Evolutionary conservation across 2,797 vertebrate species (phyloP), one percentile per base, ranked within the genome.

Genomic region (Sebastes variabilis): DNA sequence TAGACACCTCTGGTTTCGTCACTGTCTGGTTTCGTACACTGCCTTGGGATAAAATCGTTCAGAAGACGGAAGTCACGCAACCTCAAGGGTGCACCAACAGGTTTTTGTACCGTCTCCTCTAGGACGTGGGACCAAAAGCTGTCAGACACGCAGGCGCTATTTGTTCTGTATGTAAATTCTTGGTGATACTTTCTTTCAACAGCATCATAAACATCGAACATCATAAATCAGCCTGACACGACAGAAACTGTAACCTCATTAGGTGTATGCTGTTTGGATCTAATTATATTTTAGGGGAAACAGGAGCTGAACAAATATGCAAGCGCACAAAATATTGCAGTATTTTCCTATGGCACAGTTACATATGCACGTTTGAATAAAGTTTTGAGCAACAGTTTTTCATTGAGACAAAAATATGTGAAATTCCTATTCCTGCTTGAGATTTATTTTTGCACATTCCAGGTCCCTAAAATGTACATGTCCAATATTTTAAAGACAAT

Each of bases 1-100:
- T 65, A 79, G 62, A 73, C 75, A 66, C 69, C 75, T 78, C 58
- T 68, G 66, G 73, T 86, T 86, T 85, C 79, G 73, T 82, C 55
- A 30, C 27, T 38, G 3, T 62, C 13, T 38, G 36, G 36, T 38
- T 38, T 38, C 36, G 67, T 20, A 66, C 58, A n/a, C 75, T 68
- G 89, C 85, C 87, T 22, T 49, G 49, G 81, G 86, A 81, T 34
- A 56, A 72, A 78, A 42, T 54, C 22, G 46, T 42, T 86, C 68
- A 56, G 22, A 66, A 75, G 64, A 74, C 7, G 0, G 20, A 14
- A 66, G 76, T 79, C 55, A 54, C 7, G 1, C 25, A 24, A 65
- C 66, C 84, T 81, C 52, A 32, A 46, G 42, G 65, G 52, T 75
- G 65, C 42, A 25, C 66, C 36, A 65, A 77, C 75, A 61, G 75